These are phyloP conservation scores for Branchipolynoe longqiensis DNA, from an alignment of 2,888 invertebrate species.

Conservation along the genomic window DNA sequence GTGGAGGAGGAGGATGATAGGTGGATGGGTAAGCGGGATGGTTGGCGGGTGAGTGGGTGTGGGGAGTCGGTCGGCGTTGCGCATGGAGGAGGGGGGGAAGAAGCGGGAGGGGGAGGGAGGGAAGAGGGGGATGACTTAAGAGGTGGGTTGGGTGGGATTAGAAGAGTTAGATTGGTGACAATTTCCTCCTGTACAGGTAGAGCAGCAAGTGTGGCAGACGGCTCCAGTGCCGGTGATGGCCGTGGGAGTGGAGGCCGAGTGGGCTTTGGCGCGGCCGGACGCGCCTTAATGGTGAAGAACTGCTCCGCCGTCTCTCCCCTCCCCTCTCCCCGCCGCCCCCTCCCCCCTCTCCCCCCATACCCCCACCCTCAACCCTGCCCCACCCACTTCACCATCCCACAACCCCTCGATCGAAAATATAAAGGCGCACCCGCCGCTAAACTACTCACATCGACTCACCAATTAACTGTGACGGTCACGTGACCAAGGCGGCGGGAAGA, in stretches of 20 bases:
- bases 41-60: not conserved
- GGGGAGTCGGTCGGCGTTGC: not conserved
- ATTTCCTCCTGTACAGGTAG: not conserved
- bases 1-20: not conserved
- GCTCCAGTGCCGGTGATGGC: not conserved
- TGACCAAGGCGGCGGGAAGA: not conserved
- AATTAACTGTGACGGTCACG: slow-evolving; percentile 38
- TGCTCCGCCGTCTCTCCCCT: not conserved
- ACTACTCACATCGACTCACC: slow-evolving; percentile 39
- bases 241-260: not conserved
- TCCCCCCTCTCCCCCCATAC: too few relatives aligned
- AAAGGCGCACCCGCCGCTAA: slow-evolving; percentile 36
- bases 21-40: not conserved
- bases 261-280: not conserved
- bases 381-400: not conserved
- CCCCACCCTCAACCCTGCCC: not conserved
- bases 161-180: not conserved
- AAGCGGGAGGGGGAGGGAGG: not conserved
- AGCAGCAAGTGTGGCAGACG: not conserved
- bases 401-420: slow-evolving; percentile 32
- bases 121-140: slow-evolving; percentile 8
- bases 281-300: slow-evolving; percentile 36
- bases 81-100: not conserved
- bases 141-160: too few relatives aligned
- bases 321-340: slow-evolving; percentile 1